phyloP scores from a whole-genome alignment of 2,113 vertebrate genomes.

The Malurus melanocephalus region DNA sequence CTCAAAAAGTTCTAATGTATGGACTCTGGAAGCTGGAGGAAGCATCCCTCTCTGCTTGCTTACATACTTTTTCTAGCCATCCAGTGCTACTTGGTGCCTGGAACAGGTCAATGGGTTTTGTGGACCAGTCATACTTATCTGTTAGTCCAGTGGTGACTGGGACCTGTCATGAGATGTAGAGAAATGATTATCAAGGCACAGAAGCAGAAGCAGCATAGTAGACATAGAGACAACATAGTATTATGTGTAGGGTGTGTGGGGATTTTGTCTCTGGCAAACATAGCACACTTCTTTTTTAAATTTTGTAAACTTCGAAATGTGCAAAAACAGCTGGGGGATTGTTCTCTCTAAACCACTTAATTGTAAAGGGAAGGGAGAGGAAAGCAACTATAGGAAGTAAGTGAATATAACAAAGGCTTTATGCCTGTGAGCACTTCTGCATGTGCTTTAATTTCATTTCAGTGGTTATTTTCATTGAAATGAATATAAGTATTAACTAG shows the following conservation, averaged over 20 bases:
- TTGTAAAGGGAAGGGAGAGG: not conserved
- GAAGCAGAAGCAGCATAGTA: not conserved
- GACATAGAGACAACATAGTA: not conserved
- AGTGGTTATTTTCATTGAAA: slow-evolving; percentile 9
- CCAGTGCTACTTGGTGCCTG: not conserved
- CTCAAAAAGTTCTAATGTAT: not conserved
- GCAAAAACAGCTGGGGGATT: not conserved
- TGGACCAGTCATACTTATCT: not conserved
- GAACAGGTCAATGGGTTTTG: not conserved
- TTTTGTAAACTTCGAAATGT: not conserved
- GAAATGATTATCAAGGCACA: not conserved
- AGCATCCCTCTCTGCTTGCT: not conserved
- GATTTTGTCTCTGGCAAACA: not conserved
- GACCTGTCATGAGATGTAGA: not conserved
- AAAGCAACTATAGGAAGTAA: not conserved
- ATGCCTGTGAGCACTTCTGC: slow-evolving; percentile 1
- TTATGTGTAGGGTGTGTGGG: not conserved
- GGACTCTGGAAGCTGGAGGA: not conserved
- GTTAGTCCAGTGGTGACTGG: not conserved
- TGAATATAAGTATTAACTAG: not conserved
- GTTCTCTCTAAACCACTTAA: not conserved
- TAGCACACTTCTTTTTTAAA: not conserved
- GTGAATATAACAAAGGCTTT: not conserved
- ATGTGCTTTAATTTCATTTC: slow-evolving; percentile 17
- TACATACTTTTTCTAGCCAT: not conserved